These are phyloP conservation scores for Tetragnatha montana DNA, from an alignment of 2,888 invertebrate genomes.

Conservation along the genomic window DNA sequence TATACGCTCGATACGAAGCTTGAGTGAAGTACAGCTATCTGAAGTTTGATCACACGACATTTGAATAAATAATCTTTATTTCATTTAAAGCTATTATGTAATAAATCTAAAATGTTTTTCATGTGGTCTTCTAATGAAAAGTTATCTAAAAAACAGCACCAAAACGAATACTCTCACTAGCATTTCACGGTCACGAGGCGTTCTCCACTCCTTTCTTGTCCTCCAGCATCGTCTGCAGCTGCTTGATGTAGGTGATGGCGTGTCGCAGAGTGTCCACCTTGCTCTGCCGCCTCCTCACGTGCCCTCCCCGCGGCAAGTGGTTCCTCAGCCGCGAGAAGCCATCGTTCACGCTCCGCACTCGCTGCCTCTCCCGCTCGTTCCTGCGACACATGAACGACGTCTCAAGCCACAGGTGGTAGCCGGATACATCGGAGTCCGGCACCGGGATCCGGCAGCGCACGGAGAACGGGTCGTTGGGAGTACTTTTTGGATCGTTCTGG, in stretches of 20 bases:
- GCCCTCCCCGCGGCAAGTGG: slow-evolving; percentile 74
- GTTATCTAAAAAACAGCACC: too few relatives aligned
- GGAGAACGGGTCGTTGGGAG: slow-evolving; percentile 48
- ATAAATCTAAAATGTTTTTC: too few relatives aligned
- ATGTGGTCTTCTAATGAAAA: too few relatives aligned
- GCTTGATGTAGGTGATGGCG: slow-evolving; percentile 74
- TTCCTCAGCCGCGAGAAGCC: slow-evolving; percentile 75
- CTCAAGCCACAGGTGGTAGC: slow-evolving; percentile 62
- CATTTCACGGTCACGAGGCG: neutral
- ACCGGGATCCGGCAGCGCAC: slow-evolving; percentile 57
- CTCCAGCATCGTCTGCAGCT: slow-evolving; percentile 54
- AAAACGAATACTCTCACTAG: too few relatives aligned
- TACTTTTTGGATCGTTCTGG: neutral
- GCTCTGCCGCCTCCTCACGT: slow-evolving; percentile 74
- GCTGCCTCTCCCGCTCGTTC: slow-evolving; percentile 76
- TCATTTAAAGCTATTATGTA: too few relatives aligned
- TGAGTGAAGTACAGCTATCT: too few relatives aligned
- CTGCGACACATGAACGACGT: slow-evolving; percentile 73
- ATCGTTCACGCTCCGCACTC: slow-evolving; percentile 76
- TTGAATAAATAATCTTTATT: too few relatives aligned
- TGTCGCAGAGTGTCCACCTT: slow-evolving; percentile 76
- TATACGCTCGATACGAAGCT: too few relatives aligned
- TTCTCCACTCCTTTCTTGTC: slow-evolving; percentile 11
- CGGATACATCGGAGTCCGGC: slow-evolving; percentile 21
- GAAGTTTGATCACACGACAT: too few relatives aligned